phyloP scores from a whole-genome alignment of 2,113 vertebrate species.

The Scatophagus argus region DNA sequence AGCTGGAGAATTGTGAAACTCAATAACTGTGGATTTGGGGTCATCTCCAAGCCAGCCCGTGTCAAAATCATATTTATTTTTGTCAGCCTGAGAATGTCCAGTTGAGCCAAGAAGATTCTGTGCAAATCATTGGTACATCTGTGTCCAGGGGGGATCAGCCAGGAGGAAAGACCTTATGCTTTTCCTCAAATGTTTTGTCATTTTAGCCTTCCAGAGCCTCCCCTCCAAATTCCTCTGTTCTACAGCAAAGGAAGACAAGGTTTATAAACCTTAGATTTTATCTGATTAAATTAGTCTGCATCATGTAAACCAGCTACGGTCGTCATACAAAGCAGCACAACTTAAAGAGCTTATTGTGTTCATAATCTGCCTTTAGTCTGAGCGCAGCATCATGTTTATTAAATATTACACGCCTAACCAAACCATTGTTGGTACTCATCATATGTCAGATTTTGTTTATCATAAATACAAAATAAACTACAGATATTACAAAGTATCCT shows the following conservation, averaged over 20 bases:
- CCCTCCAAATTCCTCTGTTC: background rate
- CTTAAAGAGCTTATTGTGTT: too few species aligned
- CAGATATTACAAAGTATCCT: background rate
- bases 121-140: background rate
- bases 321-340: too few species aligned
- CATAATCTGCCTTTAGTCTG: background rate
- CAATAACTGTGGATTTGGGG: slow-evolving; percentile 19
- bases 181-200: background rate
- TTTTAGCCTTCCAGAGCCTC: background rate
- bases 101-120: background rate
- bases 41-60: slow-evolving; percentile 5
- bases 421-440: too few species aligned
- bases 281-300: background rate
- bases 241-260: background rate
- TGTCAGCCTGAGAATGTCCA: background rate
- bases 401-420: too few species aligned
- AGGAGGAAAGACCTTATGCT: background rate
- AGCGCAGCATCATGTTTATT: too few species aligned
- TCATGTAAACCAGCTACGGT: background rate
- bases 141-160: background rate
- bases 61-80: background rate
- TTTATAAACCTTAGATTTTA: background rate
- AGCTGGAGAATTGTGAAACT: background rate
- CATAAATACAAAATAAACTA: background rate
- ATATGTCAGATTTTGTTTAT: background rate